Percentiles rank a stretch among this genome's conserved stretches.
phyloP scores from a whole-genome alignment of 2,113 vertebrate species.

The Apodemus sylvaticus region DNA sequence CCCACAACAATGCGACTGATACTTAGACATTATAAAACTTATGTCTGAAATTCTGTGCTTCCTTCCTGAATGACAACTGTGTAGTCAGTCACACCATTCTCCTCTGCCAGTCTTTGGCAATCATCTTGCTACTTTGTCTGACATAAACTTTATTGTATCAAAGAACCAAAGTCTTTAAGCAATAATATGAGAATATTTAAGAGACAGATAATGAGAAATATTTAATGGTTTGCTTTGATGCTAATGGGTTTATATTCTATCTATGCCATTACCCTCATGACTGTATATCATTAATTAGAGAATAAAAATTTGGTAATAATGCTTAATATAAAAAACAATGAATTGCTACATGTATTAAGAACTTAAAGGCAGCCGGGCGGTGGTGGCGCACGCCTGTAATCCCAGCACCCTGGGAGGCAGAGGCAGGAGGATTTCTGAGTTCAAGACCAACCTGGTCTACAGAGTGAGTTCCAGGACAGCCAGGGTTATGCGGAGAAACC shows the following conservation, averaged over 20 bases:
- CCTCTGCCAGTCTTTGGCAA: not conserved
- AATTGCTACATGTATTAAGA: not conserved
- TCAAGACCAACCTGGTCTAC: too few relatives aligned
- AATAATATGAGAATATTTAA: not conserved
- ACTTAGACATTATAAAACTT: not conserved
- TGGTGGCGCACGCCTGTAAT: too few relatives aligned
- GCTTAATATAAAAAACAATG: conserved; percentile 45
- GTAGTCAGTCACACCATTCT: too few relatives aligned
- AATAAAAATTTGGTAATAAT: conserved; percentile 31
- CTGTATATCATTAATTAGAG: not conserved
- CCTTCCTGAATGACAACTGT: not conserved
- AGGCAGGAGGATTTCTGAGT: too few relatives aligned
- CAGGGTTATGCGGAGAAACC: too few relatives aligned
- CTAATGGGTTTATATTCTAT: not conserved
- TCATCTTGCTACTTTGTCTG: not conserved
- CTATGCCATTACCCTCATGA: not conserved
- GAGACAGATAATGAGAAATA: conserved; percentile 17
- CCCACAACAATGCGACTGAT: not conserved
- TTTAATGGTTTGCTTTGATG: not conserved
- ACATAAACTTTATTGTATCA: not conserved
- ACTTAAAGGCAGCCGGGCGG: conserved; percentile 15
- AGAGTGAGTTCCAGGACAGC: too few relatives aligned
- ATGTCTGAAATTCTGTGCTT: not conserved
- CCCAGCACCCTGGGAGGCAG: too few relatives aligned
- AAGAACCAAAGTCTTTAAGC: conserved; percentile 1